Evolutionary conservation across 1,140 invertebrate genomes (phyloP).

Genomic region (Halesus radiatus): DNA sequence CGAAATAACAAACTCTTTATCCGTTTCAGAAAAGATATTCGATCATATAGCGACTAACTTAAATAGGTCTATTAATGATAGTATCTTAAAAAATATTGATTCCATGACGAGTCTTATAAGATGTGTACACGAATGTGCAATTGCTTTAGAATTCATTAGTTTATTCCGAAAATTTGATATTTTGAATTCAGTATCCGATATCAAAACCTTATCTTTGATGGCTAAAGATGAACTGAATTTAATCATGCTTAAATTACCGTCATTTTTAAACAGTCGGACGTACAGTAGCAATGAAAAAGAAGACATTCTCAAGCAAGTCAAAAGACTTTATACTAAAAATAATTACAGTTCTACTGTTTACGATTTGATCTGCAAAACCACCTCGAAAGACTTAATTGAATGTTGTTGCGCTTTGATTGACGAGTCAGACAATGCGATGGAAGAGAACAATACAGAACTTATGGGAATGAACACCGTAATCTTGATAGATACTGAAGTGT

Average conservation of each 20-base stretch:
- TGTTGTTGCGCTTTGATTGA: slow-evolving; percentile 31
- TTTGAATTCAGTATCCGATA: neutral
- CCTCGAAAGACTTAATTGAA: slow-evolving; percentile 47
- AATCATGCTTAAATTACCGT: slow-evolving; percentile 29
- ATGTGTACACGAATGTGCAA: slow-evolving; percentile 24
- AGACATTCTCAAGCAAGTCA: slow-evolving; percentile 35
- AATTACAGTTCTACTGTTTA: slow-evolving; percentile 30
- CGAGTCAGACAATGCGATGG: slow-evolving; percentile 29
- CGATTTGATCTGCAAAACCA: slow-evolving; percentile 35
- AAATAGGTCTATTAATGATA: neutral
- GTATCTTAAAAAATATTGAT: neutral
- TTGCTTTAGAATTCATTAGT: slow-evolving; percentile 41
- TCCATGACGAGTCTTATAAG: too few species aligned
- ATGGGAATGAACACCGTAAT: slow-evolving; percentile 18
- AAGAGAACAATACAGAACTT: slow-evolving; percentile 24
- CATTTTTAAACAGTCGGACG: slow-evolving; percentile 13
- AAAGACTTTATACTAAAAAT: slow-evolving; percentile 30
- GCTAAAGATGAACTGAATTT: slow-evolving; percentile 29
- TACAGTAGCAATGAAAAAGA: slow-evolving; percentile 18
- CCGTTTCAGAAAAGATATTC: slow-evolving; percentile 39
- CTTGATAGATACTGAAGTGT: slow-evolving; percentile 4
- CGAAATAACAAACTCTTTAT: neutral
- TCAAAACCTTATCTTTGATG: slow-evolving; percentile 16
- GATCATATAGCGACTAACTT: neutral
- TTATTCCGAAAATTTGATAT: slow-evolving; percentile 32